Conservation (phyloP, 30 jellyfish, hydroid and myxozoan species). For the Morbakka virulenta region DNA sequence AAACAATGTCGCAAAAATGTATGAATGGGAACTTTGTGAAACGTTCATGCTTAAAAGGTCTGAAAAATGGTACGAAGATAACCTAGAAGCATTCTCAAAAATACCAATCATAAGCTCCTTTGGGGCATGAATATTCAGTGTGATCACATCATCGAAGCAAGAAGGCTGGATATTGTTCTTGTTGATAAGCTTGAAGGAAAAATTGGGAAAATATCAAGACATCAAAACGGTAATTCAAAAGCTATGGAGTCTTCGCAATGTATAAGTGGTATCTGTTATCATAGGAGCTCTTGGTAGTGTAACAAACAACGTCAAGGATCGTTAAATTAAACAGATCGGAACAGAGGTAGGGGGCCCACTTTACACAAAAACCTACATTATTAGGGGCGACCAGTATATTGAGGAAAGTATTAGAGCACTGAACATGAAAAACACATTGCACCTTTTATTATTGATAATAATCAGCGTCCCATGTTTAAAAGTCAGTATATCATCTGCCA, state of each 20-base stretch:
- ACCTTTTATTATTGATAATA: no score
- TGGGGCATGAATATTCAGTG: background rate
- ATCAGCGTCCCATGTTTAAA: no score
- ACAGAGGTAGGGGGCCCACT: constrained; percentile 1
- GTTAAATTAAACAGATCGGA: background rate
- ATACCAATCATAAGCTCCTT: no score
- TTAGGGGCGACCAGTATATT: constrained; percentile 28
- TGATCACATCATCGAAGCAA: background rate
- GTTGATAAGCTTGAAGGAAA: background rate
- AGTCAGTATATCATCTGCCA: no score
- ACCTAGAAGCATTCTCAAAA: no score
- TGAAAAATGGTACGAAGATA: no score
- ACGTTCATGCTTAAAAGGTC: no score
- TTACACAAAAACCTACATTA: no score
- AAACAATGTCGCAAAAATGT: no score
- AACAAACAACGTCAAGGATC: background rate
- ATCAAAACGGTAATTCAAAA: background rate
- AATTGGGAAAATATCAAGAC: constrained; percentile 8
- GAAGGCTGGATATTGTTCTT: background rate
- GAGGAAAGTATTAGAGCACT: constrained; percentile 22
- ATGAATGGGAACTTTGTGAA: no score
- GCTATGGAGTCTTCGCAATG: constrained; percentile 8
- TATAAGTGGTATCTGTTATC: background rate
- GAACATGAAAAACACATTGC: background rate
- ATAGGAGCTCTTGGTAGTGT: constrained; percentile 9